These are phyloP conservation scores for Vesta saturnalis DNA, from an alignment of 2,888 invertebrate species.

Conservation along the genomic window DNA sequence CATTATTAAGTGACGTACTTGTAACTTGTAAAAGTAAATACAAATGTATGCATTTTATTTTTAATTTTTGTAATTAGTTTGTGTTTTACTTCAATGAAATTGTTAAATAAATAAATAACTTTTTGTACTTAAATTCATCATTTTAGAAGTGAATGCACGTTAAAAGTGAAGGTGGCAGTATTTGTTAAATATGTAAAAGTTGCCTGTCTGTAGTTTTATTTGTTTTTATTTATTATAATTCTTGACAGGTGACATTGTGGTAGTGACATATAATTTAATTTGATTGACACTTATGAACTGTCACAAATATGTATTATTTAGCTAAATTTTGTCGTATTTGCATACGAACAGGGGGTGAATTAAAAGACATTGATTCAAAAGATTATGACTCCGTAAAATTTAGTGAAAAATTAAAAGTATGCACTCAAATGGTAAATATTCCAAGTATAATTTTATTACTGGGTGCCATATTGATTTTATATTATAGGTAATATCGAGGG, in stretches of 20 bases:
- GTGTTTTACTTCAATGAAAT: too few species aligned
- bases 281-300: constrained; percentile 57
- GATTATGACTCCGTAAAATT: constrained; percentile 58
- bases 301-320: constrained; percentile 57
- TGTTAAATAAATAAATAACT: too few species aligned
- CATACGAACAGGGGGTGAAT: constrained; percentile 54
- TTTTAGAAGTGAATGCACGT: too few species aligned
- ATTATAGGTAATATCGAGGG: constrained; percentile 56
- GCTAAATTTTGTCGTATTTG: constrained; percentile 60
- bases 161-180: too few species aligned
- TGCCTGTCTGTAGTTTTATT: constrained; percentile 30
- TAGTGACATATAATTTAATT: constrained; percentile 60
- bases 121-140: too few species aligned
- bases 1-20: too few species aligned
- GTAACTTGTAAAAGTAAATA: too few species aligned
- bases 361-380: constrained; percentile 55
- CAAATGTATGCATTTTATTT: too few species aligned
- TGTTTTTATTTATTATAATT: constrained; percentile 26
- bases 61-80: too few species aligned
- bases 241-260: constrained; percentile 59
- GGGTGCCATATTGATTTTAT: constrained; percentile 59
- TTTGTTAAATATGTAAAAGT: constrained; percentile 1
- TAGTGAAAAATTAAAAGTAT: constrained; percentile 58
- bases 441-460: constrained; percentile 42
- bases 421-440: constrained; percentile 59